These are phyloP conservation scores for Bergia puertoricense DNA, from an alignment of 92 coral and sea anemone genomes.

Conservation along the genomic window DNA sequence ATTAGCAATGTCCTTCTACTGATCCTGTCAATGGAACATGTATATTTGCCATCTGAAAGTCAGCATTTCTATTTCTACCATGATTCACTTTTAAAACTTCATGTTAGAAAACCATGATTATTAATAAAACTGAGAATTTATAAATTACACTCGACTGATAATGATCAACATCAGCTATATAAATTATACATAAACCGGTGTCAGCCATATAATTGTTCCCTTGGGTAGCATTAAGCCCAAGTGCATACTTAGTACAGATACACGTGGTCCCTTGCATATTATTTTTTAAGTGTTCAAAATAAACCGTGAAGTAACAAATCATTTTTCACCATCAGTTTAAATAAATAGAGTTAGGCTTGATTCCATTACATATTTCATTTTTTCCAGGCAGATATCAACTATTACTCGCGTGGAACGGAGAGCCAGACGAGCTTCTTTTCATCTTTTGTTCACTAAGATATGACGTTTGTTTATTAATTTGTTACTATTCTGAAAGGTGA, in stretches of 20 bases:
- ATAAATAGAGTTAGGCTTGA: too few species aligned
- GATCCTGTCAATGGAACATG: too few species aligned
- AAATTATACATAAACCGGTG: neutral
- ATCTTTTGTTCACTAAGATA: neutral
- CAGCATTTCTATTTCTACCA: too few species aligned
- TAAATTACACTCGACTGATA: neutral
- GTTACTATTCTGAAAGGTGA: neutral
- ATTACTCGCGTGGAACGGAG: too few species aligned
- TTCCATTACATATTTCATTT: neutral
- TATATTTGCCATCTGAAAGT: too few species aligned
- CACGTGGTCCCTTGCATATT: neutral
- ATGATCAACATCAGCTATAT: neutral
- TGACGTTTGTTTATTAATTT: constrained; percentile 14
- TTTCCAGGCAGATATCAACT: neutral
- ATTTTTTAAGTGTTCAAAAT: neutral
- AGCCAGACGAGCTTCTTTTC: neutral
- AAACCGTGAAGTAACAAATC: too few species aligned
- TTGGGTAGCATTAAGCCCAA: too few species aligned
- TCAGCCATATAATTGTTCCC: too few species aligned
- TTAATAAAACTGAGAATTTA: too few species aligned
- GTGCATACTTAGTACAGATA: neutral
- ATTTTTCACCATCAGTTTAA: too few species aligned
- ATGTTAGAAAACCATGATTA: too few species aligned
- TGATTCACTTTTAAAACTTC: neutral
- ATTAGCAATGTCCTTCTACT: too few species aligned